Conservation (phyloP, 2,888 invertebrate genomes). For the Holacanthella duospinosa region DNA sequence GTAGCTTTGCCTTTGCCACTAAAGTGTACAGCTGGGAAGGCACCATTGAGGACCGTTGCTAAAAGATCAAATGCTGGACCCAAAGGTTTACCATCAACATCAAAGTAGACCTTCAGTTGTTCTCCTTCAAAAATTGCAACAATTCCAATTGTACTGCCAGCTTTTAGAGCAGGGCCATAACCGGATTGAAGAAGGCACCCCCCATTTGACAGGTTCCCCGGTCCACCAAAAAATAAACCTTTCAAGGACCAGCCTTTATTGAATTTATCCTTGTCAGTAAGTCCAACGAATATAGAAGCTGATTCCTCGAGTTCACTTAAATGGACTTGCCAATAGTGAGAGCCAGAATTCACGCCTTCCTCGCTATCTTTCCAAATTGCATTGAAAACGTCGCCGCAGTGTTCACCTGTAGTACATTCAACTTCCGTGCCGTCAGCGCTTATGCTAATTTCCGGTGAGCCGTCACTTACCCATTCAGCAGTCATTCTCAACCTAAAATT, state of each 20-base stretch:
- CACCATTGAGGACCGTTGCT: background rate
- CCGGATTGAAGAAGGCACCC: slow-evolving; percentile 8
- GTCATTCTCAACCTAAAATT: no score
- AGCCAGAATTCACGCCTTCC: slow-evolving; percentile 7
- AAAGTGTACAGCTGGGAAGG: slow-evolving; percentile 11
- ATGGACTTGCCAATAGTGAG: slow-evolving; percentile 8
- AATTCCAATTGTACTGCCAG: slow-evolving; percentile 3
- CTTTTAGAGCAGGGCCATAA: slow-evolving; percentile 7
- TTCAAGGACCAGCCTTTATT: slow-evolving; percentile 11
- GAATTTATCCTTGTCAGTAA: slow-evolving; percentile 8
- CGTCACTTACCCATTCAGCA: background rate
- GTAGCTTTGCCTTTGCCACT: slow-evolving; percentile 7
- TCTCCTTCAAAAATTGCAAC: slow-evolving; percentile 1
- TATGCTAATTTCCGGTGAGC: background rate
- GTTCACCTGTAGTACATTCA: no score
- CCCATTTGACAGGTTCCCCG: slow-evolving; percentile 6
- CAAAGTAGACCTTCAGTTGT: slow-evolving; percentile 10
- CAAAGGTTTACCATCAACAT: slow-evolving; percentile 9
- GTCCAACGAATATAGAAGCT: slow-evolving; percentile 8
- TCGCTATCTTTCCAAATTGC: slow-evolving; percentile 8
- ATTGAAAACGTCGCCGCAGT: slow-evolving; percentile 8
- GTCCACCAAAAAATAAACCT: slow-evolving; percentile 11
- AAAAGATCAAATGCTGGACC: slow-evolving; percentile 12
- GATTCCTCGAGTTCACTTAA: background rate
- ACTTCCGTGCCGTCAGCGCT: no score